These are phyloP conservation scores for Pharmacophagus antenor DNA, from an alignment of 2,888 invertebrate genomes.

Conservation along the genomic window DNA sequence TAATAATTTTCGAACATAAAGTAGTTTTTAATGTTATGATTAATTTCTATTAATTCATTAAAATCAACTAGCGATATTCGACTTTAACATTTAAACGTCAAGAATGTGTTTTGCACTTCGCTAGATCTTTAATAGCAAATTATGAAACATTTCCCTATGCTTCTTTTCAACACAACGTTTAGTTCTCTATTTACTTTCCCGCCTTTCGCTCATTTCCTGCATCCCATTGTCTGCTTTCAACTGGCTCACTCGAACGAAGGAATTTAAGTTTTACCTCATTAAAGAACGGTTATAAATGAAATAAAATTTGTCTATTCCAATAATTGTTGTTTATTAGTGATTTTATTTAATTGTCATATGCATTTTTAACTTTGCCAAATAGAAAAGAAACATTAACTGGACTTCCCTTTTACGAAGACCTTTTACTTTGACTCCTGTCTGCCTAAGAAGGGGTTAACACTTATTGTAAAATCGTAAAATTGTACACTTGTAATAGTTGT, in stretches of 20 bases:
- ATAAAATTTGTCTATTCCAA: not conserved
- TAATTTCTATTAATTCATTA: not conserved
- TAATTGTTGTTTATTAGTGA: not conserved
- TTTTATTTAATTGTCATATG: not conserved
- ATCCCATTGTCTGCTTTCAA: constrained; percentile 46
- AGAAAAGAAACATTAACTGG: too few species aligned
- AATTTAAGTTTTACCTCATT: not conserved
- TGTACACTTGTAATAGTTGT: too few species aligned
- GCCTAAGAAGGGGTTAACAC: too few species aligned
- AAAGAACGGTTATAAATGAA: not conserved
- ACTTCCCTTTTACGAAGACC: too few species aligned
- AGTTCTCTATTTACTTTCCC: constrained; percentile 3
- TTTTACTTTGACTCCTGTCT: too few species aligned
- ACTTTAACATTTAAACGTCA: not conserved
- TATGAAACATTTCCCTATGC: not conserved
- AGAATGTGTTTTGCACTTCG: not conserved
- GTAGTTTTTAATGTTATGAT: too few species aligned
- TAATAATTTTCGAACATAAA: too few species aligned
- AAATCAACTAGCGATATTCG: not conserved
- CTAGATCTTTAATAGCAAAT: not conserved
- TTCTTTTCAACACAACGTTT: not conserved
- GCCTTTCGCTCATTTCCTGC: constrained; percentile 44
- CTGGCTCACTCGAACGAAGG: not conserved
- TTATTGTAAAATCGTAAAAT: too few species aligned
- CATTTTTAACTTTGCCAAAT: too few species aligned